Evolutionary conservation across 2,113 vertebrate genomes (phyloP), one percentile per base, ranked within the genome.

Genomic region (Ailuropoda melanoleuca): DNA sequence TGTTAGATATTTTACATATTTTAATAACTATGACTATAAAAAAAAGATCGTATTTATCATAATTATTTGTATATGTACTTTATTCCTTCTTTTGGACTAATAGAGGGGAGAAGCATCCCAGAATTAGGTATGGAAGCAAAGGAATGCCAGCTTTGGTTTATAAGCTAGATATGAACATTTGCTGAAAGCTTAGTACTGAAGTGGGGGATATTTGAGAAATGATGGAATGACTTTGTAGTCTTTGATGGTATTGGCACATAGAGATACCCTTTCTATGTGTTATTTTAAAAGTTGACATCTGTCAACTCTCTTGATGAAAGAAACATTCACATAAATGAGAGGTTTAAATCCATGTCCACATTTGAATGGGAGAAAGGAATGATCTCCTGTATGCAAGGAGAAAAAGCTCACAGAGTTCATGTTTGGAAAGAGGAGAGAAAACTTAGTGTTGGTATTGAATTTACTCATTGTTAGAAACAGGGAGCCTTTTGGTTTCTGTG

Each of bases 241-340:
- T 95, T 96, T 82, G 75, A 93, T 96, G 46, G 26, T 88, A 24
- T 17, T 58, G 80, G 64, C n/a, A 92, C 26, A 34, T 50, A 86
- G 56, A 91, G 66, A 82, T 88, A 55, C 15, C 21, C 43, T 96
- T 83, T 96, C 53, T 92, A 19, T n/a, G 14, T 72, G 46, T 84
- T 82, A 96, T 56, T 98, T 94, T 75, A 55, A 80, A 92, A 83
- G 72, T 68, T 89, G 78, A 83, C 48, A 84, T 81, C 66, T 95
- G 72, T 89, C 68, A 92, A 77, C 34, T 96, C 60, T 68, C 39
- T 80, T 66, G 55, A 86, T 83, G 68, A 90, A 94, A 90, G 88
- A 94, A 84, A 88, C 23, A 78, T 75, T 82, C 48, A 62, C 17
- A 1, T 48, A 95, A 68, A 62, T 46, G 70, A 80, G 97, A 96